Evolutionary conservation across 2,113 vertebrate genomes (phyloP).

Genomic region (Pagrus major): DNA sequence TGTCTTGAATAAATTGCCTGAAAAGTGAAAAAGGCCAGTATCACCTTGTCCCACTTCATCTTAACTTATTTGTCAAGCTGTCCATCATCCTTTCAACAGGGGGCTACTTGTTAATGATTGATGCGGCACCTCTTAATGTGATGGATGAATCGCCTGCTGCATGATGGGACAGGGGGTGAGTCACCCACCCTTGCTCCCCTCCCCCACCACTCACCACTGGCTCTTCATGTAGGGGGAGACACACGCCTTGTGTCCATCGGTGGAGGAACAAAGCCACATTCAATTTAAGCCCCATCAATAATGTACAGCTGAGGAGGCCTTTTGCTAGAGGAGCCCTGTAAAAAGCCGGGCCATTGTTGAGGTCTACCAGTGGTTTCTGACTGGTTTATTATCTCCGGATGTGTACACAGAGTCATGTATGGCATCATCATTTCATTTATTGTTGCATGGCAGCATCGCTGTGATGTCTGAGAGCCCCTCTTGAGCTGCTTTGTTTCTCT

Average conservation of each 20-base stretch:
- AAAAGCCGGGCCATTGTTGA: conserved; percentile 49
- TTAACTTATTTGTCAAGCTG: conserved; percentile 81
- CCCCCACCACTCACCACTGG: conserved; percentile 37
- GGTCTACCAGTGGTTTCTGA: conserved; percentile 34
- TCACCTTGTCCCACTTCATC: conserved; percentile 77
- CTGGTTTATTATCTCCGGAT: conserved; percentile 59
- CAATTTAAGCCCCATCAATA: conserved; percentile 80
- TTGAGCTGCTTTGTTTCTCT: conserved; percentile 57
- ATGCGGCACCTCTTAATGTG: conserved; percentile 82
- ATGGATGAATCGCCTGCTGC: conserved; percentile 75
- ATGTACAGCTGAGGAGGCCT: conserved; percentile 73
- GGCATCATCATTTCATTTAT: conserved; percentile 50
- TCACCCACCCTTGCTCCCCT: conserved; percentile 44
- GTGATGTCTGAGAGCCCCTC: conserved; percentile 48
- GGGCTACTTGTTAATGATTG: conserved; percentile 82
- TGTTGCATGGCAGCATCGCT: conserved; percentile 27
- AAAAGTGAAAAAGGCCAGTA: conserved; percentile 61
- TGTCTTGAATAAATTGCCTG: conserved; percentile 53
- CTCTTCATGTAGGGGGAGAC: conserved; percentile 46
- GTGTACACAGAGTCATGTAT: conserved; percentile 53
- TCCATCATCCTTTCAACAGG: conserved; percentile 78
- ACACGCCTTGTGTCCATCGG: conserved; percentile 70
- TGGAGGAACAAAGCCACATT: conserved; percentile 77
- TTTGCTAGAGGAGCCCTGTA: conserved; percentile 33
- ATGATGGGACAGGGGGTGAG: conserved; percentile 68